Percentiles rank a stretch among this genome's conserved stretches.
phyloP scores from a whole-genome alignment of 2,888 invertebrate species.

The Sturmia bella region DNA sequence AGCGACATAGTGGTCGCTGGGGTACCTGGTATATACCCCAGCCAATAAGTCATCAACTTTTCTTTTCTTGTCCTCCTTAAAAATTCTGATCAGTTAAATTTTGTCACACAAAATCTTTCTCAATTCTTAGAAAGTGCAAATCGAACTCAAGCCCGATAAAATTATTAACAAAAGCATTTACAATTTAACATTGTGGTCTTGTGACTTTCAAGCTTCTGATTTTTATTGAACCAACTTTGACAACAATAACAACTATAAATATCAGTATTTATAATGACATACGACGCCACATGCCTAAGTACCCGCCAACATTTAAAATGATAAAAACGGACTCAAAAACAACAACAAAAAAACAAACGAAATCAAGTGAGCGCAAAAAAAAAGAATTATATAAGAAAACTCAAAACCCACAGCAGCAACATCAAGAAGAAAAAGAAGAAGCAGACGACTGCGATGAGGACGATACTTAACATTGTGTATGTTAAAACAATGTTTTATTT shows the following conservation, averaged over 20 bases:
- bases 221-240: conserved; percentile 46
- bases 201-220: conserved; percentile 15
- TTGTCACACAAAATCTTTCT: no score
- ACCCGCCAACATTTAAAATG: conserved; percentile 69
- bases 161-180: background rate
- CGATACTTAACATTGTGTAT: conserved; percentile 38
- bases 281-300: conserved; percentile 80
- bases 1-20: no score
- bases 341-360: conserved; percentile 1
- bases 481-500: conserved; percentile 57
- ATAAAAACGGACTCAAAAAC: conserved; percentile 52
- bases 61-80: no score
- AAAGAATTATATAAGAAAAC: conserved; percentile 59
- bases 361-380: conserved; percentile 46
- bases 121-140: no score
- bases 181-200: background rate
- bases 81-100: no score
- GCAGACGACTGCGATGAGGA: no score
- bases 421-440: conserved; percentile 3
- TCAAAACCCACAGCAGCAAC: conserved; percentile 11
- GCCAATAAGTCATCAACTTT: no score
- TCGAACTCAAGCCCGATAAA: background rate
- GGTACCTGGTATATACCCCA: no score
- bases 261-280: conserved; percentile 77
- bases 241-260: conserved; percentile 58